These are phyloP conservation scores for Trissoscelio sp. DNA, from an alignment of 2,888 invertebrate genomes.

Conservation along the genomic window DNA sequence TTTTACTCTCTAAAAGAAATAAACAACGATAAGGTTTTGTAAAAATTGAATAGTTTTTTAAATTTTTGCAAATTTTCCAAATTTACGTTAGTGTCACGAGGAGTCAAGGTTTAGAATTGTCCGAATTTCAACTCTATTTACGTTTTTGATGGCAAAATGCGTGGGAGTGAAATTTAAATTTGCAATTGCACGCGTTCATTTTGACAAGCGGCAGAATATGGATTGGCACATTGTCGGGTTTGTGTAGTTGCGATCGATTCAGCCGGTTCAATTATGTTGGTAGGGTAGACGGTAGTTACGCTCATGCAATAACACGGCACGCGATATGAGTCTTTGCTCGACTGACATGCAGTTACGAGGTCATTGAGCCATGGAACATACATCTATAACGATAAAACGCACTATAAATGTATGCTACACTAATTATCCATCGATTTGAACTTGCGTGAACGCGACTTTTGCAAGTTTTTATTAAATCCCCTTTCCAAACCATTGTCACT, in stretches of 20 bases:
- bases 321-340: constrained; percentile 75
- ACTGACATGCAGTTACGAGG: constrained; percentile 76
- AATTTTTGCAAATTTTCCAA: too few relatives aligned
- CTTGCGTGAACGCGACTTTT: constrained; percentile 22
- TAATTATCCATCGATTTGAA: constrained; percentile 45
- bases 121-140: too few relatives aligned
- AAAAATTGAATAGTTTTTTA: too few relatives aligned
- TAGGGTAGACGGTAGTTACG: constrained; percentile 63
- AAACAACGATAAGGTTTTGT: too few relatives aligned
- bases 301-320: constrained; percentile 53
- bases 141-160: too few relatives aligned
- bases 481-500: neutral
- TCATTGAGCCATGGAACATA: constrained; percentile 69
- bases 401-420: constrained; percentile 41
- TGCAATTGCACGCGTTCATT: constrained; percentile 33
- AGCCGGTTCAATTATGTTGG: constrained; percentile 65
- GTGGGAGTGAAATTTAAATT: constrained; percentile 22
- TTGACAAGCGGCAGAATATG: constrained; percentile 50
- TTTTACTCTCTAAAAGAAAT: constrained; percentile 20
- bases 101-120: too few relatives aligned
- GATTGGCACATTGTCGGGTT: constrained; percentile 47
- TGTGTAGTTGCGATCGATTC: constrained; percentile 62
- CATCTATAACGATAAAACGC: constrained; percentile 59
- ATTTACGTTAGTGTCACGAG: too few relatives aligned
- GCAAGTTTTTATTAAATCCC: constrained; percentile 16